phyloP scores from a whole-genome alignment of 2,113 vertebrate genomes.

The Neodontobutis hainanensis region DNA sequence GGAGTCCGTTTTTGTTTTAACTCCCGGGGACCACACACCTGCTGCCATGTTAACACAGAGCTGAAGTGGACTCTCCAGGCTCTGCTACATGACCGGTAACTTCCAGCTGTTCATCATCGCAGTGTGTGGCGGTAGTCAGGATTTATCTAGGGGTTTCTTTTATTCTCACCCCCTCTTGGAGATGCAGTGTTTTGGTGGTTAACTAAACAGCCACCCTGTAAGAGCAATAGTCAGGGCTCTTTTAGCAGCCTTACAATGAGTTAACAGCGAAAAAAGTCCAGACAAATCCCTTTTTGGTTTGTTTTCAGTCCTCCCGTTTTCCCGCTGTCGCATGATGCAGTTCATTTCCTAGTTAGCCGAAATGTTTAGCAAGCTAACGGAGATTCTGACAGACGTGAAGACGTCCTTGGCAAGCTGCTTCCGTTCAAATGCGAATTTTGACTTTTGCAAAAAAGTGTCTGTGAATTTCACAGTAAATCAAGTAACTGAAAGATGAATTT shows the following conservation, averaged over 20 bases:
- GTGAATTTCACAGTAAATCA: too few relatives aligned
- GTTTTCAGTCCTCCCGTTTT: too few relatives aligned
- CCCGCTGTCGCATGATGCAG: conserved; percentile 5
- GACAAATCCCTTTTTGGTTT: too few relatives aligned
- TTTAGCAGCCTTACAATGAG: too few relatives aligned
- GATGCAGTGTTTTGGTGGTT: neutral
- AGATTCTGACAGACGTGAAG: conserved; percentile 7
- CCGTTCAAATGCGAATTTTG: conserved; percentile 10
- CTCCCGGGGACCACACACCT: conserved; percentile 31
- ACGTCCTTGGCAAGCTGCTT: conserved; percentile 9
- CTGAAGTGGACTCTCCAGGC: conserved; percentile 40
- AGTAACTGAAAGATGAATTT: too few relatives aligned
- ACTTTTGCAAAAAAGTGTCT: too few relatives aligned
- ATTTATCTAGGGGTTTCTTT: conserved; percentile 2
- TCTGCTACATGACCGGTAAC: conserved; percentile 64
- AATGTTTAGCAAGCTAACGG: conserved; percentile 29
- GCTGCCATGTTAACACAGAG: conserved; percentile 58
- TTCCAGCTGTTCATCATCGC: conserved; percentile 7
- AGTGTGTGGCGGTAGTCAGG: neutral
- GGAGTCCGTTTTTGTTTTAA: conserved; percentile 23
- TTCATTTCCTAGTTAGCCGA: conserved; percentile 39
- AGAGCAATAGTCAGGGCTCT: too few relatives aligned
- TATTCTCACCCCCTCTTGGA: conserved; percentile 1
- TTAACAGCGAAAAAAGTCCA: too few relatives aligned
- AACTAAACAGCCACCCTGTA: too few relatives aligned